Base-by-base conservation (phyloP, 2,888 invertebrate genomes). In the Vesta saturnalis region DNA sequence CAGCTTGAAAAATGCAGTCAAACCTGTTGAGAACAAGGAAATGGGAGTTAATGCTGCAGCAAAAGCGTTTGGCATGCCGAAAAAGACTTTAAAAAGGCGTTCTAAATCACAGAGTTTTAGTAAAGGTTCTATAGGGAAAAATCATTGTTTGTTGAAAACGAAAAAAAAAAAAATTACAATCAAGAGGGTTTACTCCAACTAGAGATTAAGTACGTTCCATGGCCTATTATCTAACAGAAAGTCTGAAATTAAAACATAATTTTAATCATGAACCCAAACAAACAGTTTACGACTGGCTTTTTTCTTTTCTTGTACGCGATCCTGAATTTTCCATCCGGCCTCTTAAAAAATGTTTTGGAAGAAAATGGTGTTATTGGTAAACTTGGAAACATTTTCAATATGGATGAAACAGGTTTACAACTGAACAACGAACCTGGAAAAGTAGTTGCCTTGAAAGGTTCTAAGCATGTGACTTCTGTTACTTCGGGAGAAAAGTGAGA, bases 181-280 rank as follows among this genome's bases (percentile, higher is more conserved):
- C 21, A 55, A 18, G 79, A 23, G 56, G 39, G 18, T 63, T 67
- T 22, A 59, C 47, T 18, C 74, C 75, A 55, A 74, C 72, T 15
- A 21, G 55, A 55, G n/a, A 21, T 21, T 55, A 18, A 21, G 55
- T 55, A 8, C 55, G 55, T 55, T 55, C 46, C 12, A 46, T n/a
- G 46, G 14, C 46, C 12, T 46, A 46, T 46, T 46, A 14, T 46
- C 12, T 46, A 14, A 12, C 46, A 46, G 46, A 46, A 46, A 46
- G 14, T 46, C 8, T 46, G 15, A 6, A n/a, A n/a, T n/a, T 46
- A 14, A 46, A n/a, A 46, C 46, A 46, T 46, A 46, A 46, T 46
- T 46, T 46, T 14, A 46, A 46, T 14, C 12, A 46, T 10, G 46
- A 46, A 46, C 4, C 15, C 14, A 46, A 46, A 14, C 46, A 46